Evolutionary conservation across 2,797 vertebrate genomes (phyloP).

Genomic region (Amniataba percoides): DNA sequence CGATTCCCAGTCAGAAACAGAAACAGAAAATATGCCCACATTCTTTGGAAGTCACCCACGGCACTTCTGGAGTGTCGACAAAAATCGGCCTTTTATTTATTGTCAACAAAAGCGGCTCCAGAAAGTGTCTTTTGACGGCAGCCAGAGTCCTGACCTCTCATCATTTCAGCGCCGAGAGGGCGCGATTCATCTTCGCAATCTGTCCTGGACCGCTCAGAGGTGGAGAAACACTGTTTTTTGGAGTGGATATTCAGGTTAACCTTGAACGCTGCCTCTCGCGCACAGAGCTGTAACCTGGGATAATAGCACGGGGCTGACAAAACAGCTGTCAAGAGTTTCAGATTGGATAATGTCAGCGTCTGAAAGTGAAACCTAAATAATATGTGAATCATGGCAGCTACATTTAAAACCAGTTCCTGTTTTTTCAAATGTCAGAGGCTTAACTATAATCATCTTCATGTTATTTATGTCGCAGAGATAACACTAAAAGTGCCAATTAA

Average conservation of each 20-base stretch:
- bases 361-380: not conserved
- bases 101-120: constrained; percentile 51
- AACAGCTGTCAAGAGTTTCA: constrained; percentile 2
- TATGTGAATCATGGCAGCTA: constrained; percentile 4
- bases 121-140: constrained; percentile 43
- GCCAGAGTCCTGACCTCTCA: constrained; percentile 43
- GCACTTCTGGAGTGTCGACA: constrained; percentile 44
- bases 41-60: constrained; percentile 54
- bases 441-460: not conserved
- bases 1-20: constrained; percentile 22
- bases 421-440: constrained; percentile 2
- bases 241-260: constrained; percentile 28
- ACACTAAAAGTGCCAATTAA: constrained; percentile 5
- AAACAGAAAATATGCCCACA: constrained; percentile 43
- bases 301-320: constrained; percentile 14
- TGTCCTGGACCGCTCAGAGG: constrained; percentile 19
- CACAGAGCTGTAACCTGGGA: constrained; percentile 6
- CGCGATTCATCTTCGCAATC: constrained; percentile 34
- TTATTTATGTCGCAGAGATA: not conserved
- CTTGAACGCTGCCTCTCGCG: constrained; percentile 17
- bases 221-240: not conserved
- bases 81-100: constrained; percentile 55
- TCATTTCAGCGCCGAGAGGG: constrained; percentile 17
- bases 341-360: constrained; percentile 5
- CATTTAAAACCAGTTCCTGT: not conserved